A percentile compares a stretch with the other conserved stretches of the same genome.
These are phyloP conservation scores for Hiodon alosoides DNA, from an alignment of 2,113 vertebrate species.

Conservation along the genomic window DNA sequence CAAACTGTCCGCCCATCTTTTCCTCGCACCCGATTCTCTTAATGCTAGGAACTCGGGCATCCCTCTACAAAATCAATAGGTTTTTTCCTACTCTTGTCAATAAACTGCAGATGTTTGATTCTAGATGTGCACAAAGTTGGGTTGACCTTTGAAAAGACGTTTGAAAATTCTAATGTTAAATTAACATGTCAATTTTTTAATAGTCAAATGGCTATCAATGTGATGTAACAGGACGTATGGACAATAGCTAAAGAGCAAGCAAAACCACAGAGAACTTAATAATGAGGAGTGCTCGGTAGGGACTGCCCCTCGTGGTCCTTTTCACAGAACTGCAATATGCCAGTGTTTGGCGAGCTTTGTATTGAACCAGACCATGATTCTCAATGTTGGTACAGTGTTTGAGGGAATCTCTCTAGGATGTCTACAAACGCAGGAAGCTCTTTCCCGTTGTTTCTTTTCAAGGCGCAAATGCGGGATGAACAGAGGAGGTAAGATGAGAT, in stretches of 20 bases:
- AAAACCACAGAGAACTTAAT: constrained; percentile 32
- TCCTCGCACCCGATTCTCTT: constrained; percentile 1
- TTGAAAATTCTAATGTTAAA: constrained; percentile 37
- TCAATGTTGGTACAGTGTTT: constrained; percentile 49
- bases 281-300: constrained; percentile 32
- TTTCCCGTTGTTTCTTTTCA: constrained; percentile 35
- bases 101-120: constrained; percentile 27
- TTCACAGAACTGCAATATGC: constrained; percentile 23
- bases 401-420: constrained; percentile 44
- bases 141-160: constrained; percentile 23
- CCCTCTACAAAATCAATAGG: not conserved
- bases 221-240: constrained; percentile 24
- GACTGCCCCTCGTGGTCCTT: constrained; percentile 25
- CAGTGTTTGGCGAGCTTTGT: constrained; percentile 4
- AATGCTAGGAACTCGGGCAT: not conserved
- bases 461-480: constrained; percentile 43
- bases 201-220: constrained; percentile 30
- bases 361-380: constrained; percentile 19
- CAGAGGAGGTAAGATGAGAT: constrained; percentile 34
- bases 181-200: constrained; percentile 22
- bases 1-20: constrained; percentile 14
- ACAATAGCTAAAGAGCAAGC: constrained; percentile 22
- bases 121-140: not conserved
- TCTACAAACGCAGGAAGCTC: constrained; percentile 44
- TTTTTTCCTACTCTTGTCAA: not conserved